Percentiles rank a stretch among this genome's conserved stretches.
Conservation (phyloP, 2,888 invertebrate species). For the Eupithecia subumbrata region DNA sequence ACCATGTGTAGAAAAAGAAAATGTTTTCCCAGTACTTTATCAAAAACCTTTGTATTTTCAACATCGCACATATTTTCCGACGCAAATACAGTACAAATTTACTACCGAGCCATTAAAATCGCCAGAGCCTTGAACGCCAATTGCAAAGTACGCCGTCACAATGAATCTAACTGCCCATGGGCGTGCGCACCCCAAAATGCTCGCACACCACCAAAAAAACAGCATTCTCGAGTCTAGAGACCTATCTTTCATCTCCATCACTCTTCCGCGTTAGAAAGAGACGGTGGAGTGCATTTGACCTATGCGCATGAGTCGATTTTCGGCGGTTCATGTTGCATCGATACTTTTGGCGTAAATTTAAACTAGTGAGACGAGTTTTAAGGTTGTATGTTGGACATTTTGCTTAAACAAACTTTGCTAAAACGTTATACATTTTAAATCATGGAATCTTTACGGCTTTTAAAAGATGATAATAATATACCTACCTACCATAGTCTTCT, state of each 20-base stretch:
- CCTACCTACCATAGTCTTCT: not conserved
- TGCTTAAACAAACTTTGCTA: not conserved
- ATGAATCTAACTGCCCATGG: conserved; percentile 40
- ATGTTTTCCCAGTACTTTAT: not conserved
- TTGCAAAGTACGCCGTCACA: conserved; percentile 26
- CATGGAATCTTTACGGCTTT: not conserved
- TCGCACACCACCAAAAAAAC: conserved; percentile 56
- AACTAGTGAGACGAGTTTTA: conserved; percentile 24
- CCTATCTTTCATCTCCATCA: conserved; percentile 52
- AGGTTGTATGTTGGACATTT: conserved; percentile 3
- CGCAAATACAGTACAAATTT: not conserved
- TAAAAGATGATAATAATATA: not conserved
- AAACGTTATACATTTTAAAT: not conserved
- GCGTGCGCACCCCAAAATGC: conserved; percentile 50
- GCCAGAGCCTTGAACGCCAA: conserved; percentile 13
- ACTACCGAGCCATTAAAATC: conserved; percentile 4
- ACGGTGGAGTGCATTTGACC: conserved; percentile 66
- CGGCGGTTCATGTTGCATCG: conserved; percentile 55
- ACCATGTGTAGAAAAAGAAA: not conserved
- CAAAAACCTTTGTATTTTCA: not conserved
- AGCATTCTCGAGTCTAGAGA: conserved; percentile 69
- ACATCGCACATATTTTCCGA: not conserved
- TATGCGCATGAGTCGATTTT: conserved; percentile 68
- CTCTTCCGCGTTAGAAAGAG: conserved; percentile 49
- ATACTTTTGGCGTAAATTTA: conserved; percentile 26